phyloP scores from a whole-genome alignment of 2,888 invertebrate genomes.

The Dicroscelio sp. region DNA sequence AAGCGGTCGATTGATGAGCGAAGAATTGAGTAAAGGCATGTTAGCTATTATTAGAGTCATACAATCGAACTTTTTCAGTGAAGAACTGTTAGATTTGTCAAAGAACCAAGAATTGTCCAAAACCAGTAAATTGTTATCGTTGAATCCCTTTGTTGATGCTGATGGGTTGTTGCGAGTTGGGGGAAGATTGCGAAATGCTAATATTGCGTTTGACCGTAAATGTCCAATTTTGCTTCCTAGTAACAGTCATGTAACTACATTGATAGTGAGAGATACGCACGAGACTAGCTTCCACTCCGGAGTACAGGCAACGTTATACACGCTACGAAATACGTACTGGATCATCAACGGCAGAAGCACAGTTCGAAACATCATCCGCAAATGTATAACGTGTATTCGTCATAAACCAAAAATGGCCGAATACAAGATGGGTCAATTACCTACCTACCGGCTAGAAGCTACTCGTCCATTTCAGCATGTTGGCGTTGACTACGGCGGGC shows the following conservation, averaged over 20 bases:
- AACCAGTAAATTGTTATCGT: not conserved
- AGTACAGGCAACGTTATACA: constrained; percentile 64
- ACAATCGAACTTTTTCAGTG: not conserved
- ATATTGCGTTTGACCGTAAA: not conserved
- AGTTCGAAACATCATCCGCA: constrained; percentile 25
- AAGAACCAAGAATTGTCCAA: not conserved
- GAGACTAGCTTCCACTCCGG: constrained; percentile 67
- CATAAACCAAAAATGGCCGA: too few species aligned
- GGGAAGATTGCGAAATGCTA: not conserved
- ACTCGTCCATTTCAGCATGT: too few species aligned
- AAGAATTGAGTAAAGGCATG: not conserved
- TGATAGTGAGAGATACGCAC: constrained; percentile 36
- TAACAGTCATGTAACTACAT: not conserved
- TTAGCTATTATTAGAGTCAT: not conserved
- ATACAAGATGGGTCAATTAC: too few species aligned
- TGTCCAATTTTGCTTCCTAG: not conserved
- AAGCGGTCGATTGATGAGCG: not conserved
- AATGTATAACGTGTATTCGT: constrained; percentile 55
- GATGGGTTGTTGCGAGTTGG: not conserved
- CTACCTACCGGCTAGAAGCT: too few species aligned
- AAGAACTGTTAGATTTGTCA: not conserved
- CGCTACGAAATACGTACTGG: constrained; percentile 47
- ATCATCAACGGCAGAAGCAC: constrained; percentile 49
- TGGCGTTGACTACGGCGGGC: too few species aligned
- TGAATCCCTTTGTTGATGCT: not conserved